Evolutionary conservation across 64 coral and sea anemone genomes (phyloP).

Genomic region (Montipora sp.): DNA sequence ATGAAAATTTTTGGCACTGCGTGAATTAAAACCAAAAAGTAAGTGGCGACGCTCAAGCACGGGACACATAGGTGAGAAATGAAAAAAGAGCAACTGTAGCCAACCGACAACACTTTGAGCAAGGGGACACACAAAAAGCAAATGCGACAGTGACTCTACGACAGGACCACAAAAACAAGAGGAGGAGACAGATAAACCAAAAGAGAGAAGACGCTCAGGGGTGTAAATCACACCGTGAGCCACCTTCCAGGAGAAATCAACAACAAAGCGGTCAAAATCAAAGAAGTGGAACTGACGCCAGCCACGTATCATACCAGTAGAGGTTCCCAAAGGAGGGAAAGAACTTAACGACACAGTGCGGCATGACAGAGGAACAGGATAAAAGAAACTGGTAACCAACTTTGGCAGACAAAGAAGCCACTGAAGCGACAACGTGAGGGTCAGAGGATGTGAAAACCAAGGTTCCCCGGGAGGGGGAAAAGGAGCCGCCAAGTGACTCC

Average conservation of each 20-base stretch:
- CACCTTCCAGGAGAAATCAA: conserved; percentile 22
- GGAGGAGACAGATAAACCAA: neutral
- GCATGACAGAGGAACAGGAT: neutral
- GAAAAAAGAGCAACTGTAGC: neutral
- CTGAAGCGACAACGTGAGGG: neutral
- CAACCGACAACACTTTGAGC: neutral
- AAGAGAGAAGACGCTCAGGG: neutral
- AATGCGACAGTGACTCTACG: neutral
- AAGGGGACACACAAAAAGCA: neutral
- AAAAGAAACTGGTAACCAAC: neutral
- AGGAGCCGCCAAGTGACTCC: neutral
- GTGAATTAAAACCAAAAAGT: neutral
- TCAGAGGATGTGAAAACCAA: neutral
- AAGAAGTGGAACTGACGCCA: neutral
- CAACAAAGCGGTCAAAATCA: neutral
- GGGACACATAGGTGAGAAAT: neutral
- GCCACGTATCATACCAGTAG: conserved; percentile 15
- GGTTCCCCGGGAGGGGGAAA: too few species aligned
- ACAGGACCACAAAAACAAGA: neutral
- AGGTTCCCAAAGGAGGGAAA: neutral
- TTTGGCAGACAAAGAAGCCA: neutral
- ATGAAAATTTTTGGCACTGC: neutral
- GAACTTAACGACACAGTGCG: neutral
- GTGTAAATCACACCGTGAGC: conserved; percentile 19
- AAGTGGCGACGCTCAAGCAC: too few species aligned